Evolutionary conservation across 2,888 invertebrate species (phyloP), one percentile per base, ranked within the genome.

Genomic region (Plusia festucae): DNA sequence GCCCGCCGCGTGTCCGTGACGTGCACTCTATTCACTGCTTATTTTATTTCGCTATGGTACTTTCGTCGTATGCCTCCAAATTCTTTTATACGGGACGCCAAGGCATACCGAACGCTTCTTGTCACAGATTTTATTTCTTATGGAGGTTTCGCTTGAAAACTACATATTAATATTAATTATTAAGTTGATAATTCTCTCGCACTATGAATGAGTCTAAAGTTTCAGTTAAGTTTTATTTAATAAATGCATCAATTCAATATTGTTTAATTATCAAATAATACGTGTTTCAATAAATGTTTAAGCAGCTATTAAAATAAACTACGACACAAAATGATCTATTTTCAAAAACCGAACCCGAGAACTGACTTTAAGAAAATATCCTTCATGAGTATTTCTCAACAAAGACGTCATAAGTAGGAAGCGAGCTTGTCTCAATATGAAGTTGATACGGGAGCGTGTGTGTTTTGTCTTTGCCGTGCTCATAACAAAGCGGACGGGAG

Each of bases 1-100:
- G 90, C 76, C 80, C 83, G 81, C 88, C 86, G 90, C 88, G 85
- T 93, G 93, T 82, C 81, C 84, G 83, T 92, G 92, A 93, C 93
- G 87, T 91, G 91, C 90, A 88, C 89, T 89, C 89, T 81, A 82
- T 86, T 89, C 88, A 82, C 84, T 82, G 76, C 76, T 86, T 88
- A 89, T 89, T 92, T 91, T 90, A 91, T 91, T 93, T 90, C 82
- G 78, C 85, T 87, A 86, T 86, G 82, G 81, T 87, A 83, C 85
- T 84, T 85, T 81, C 82, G 79, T 79, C 61, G 78, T 83, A 73
- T 73, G 74, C 69, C 70, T 82, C 83, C 82, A 73, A 88, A 90
- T 90, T 87, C 85, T 90, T 90, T 79, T 68, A 54, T 30, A 67
- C n/a, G 40, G 5, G 34, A 15, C 3, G n/a, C 24, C 63, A 49